Evolutionary conservation across 1,140 invertebrate genomes (phyloP), one percentile per base, ranked within the genome.

Genomic region (Diorhabda carinulata): DNA sequence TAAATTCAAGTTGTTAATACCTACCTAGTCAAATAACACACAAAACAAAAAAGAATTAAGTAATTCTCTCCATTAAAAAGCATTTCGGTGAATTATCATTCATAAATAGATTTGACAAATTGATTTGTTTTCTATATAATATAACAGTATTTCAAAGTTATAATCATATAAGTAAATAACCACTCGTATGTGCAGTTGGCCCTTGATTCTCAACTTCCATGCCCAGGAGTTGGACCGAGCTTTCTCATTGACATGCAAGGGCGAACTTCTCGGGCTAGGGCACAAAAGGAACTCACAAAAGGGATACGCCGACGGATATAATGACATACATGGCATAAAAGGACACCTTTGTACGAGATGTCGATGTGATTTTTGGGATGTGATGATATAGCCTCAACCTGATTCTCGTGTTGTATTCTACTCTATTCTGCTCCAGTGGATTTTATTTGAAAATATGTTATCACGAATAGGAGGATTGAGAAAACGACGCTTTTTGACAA

Each of bases 161-260:
- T 25, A 25, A 25, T 25, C 25, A 25, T 25, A 25, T 25, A 25
- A 25, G 25, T 25, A 25, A 25, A 25, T 25, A 25, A 25, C 25
- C 0, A 25, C 25, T 25, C 25, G 25, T 25, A 25, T 25, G 47
- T 52, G 47, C 47, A 52, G 47, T 52, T 52, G 47, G n/a, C n/a
- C 25, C 25, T 52, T n/a, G 47, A 52, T 8, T 8, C 47, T 52
- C 47, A 6, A 52, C 47, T n/a, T 52, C 60, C 67, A 66, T 67
- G 71, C 70, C 61, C 56, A 61, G 68, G 66, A 69, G 60, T 69
- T 70, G 69, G 72, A 66, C 70, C 69, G 69, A 52, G 60, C 70
- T 64, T 63, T 62, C 74, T 74, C 74, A 77, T 77, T 77, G 72
- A 72, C 75, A 75, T 75, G 74, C 75, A 74, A 76, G 71, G 68